Conservation (phyloP, 1,140 invertebrate species). For the Schlechtendalia chinensis region DNA sequence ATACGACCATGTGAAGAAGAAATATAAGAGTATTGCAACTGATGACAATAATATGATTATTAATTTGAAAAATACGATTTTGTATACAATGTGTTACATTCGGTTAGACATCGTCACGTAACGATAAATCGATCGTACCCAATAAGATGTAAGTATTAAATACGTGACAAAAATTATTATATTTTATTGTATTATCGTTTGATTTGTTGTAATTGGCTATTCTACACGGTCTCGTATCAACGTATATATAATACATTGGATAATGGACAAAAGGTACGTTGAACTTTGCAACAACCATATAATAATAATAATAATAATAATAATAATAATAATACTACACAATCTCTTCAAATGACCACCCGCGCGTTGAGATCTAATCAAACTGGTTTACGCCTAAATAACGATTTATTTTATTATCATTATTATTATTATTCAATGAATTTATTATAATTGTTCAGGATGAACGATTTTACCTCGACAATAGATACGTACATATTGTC, state of each 20-base stretch:
- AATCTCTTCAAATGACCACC: neutral
- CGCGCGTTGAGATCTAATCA: neutral
- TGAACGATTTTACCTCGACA: slow-evolving; percentile 11
- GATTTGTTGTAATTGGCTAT: neutral
- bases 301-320: slow-evolving; percentile 10
- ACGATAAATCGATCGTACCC: neutral
- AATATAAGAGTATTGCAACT: neutral
- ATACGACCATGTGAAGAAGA: slow-evolving; percentile 1
- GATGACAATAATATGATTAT: neutral
- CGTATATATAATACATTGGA: slow-evolving; percentile 4
- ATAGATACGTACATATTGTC: slow-evolving; percentile 11
- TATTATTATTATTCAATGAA: neutral
- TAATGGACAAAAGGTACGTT: slow-evolving; percentile 20
- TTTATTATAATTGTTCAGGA: slow-evolving; percentile 27
- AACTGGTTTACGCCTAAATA: neutral
- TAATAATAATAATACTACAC: neutral
- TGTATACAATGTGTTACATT: too few relatives aligned
- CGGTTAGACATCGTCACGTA: slow-evolving; percentile 12
- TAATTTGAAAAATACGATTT: neutral
- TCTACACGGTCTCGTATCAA: slow-evolving; percentile 3
- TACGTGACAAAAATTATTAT: slow-evolving; percentile 31
- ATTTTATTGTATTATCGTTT: slow-evolving; percentile 6
- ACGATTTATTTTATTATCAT: neutral
- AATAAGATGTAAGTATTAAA: neutral
- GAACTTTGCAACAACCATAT: slow-evolving; percentile 28